These are phyloP conservation scores for Aegithalos caudatus DNA, from an alignment of 2,113 vertebrate genomes.

Conservation along the genomic window DNA sequence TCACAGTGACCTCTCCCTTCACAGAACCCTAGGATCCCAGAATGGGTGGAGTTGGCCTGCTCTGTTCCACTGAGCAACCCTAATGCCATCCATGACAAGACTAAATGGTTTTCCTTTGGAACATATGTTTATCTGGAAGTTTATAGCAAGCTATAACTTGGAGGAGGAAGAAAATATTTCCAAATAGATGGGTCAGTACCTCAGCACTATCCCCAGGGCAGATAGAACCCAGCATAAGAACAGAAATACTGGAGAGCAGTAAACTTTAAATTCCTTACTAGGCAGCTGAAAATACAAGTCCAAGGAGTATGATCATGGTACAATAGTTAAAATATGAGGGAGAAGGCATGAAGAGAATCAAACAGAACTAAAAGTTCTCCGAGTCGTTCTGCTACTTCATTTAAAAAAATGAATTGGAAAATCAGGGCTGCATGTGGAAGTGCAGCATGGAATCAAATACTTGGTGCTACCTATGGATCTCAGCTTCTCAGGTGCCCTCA, in stretches of 20 bases:
- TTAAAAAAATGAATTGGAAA: not conserved
- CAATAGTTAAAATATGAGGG: not conserved
- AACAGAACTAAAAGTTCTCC: not conserved
- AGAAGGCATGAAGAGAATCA: not conserved
- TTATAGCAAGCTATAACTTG: not conserved
- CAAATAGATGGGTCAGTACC: not conserved
- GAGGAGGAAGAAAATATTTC: not conserved
- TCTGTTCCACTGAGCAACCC: not conserved
- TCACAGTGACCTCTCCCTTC: not conserved
- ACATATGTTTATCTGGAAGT: not conserved
- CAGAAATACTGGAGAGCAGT: not conserved
- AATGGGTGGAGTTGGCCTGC: not conserved
- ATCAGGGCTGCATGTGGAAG: not conserved
- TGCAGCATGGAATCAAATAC: not conserved
- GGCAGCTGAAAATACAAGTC: not conserved
- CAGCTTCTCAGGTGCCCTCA: not conserved
- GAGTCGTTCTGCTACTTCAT: not conserved
- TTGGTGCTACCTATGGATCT: not conserved
- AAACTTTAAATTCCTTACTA: not conserved
- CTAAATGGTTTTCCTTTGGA: not conserved
- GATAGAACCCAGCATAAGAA: not conserved
- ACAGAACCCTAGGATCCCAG: not conserved
- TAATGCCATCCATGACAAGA: not conserved
- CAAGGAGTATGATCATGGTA: not conserved
- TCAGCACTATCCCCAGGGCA: not conserved